A percentile compares a stretch with the other conserved stretches of the same genome.
Evolutionary conservation across 1,140 invertebrate genomes (phyloP).

Genomic region (Drosophila pseudoananassae): DNA sequence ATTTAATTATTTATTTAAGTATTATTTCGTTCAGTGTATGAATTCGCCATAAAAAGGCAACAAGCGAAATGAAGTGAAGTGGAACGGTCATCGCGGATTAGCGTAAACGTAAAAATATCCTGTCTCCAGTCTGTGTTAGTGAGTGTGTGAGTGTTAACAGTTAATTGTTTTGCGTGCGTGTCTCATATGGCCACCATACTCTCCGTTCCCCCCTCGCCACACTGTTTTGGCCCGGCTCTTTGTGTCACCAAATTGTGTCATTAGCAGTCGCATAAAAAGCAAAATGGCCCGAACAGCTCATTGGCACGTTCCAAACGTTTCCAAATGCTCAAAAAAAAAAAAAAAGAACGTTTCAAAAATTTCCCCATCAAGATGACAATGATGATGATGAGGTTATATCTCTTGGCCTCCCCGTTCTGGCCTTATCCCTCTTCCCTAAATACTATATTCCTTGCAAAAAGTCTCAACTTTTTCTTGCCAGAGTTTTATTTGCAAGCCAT

Average conservation of each 20-base stretch:
- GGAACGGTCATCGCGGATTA: constrained; percentile 50
- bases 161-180: constrained; percentile 72
- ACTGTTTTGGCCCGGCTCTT: background rate
- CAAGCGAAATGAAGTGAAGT: constrained; percentile 47
- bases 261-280: constrained; percentile 74
- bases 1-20: no score
- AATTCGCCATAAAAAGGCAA: constrained; percentile 27
- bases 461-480: constrained; percentile 16
- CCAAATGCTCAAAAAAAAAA: background rate
- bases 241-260: constrained; percentile 75
- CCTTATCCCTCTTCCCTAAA: constrained; percentile 5
- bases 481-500: constrained; percentile 38
- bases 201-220: background rate
- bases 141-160: constrained; percentile 45
- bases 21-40: background rate
- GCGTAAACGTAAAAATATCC: constrained; percentile 52
- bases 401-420: no score
- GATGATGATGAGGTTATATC: constrained; percentile 5
- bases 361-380: constrained; percentile 52
- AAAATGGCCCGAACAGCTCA: constrained; percentile 73
- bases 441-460: constrained; percentile 9
- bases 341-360: constrained; percentile 1
- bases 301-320: constrained; percentile 64
- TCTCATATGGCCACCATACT: constrained; percentile 46
- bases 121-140: constrained; percentile 4